Evolutionary conservation across 2,797 vertebrate genomes (phyloP), one percentile per base, ranked within the genome.

Genomic region (Nasua narica): DNA sequence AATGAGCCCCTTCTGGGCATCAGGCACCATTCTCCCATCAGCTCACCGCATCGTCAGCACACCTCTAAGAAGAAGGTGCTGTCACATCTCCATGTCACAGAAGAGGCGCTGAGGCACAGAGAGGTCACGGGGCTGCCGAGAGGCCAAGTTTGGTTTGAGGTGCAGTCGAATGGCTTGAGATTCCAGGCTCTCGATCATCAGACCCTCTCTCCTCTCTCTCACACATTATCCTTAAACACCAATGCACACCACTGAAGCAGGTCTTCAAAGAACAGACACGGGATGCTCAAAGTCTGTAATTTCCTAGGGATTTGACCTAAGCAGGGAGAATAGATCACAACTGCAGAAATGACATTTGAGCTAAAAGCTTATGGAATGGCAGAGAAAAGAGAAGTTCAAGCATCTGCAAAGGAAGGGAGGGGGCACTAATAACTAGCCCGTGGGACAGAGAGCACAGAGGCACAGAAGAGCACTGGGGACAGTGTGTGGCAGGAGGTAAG

Each of bases 391-490:
- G 25, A 70, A 15, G 46, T 21, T 8, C 46, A 72, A 56, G 67
- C 27, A 81, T 5, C 25, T 27, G 46, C 12, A 18, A 69, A 83
- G 29, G 3, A 1, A 3, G 65, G n/a, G n/a, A 16, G 62, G 11
- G 3, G 1, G 3, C 25, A 52, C 56, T 40, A 32, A 65, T 46
- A 46, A 7, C 77, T 50, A 91, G 46, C 12, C 46, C 15, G 5
- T 46, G 8, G 10, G 25, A 37, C 6, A 46, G 10, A 50, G 7
- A 4, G 56, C 56, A 27, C 25, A 27, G 25, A 58, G 56, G 12
- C 19, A 27, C 0, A 11, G 29, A 11, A 0, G 13, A 50, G 37
- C 11, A n/a, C 1, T 14, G 7, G 12, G 37, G 8, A n/a, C 1
- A 9, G 40, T 6, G 13, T 7, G 2, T 11, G 4, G 1, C 35